Conservation (phyloP, 2,113 vertebrate species). For the Cichladusa arquata region DNA sequence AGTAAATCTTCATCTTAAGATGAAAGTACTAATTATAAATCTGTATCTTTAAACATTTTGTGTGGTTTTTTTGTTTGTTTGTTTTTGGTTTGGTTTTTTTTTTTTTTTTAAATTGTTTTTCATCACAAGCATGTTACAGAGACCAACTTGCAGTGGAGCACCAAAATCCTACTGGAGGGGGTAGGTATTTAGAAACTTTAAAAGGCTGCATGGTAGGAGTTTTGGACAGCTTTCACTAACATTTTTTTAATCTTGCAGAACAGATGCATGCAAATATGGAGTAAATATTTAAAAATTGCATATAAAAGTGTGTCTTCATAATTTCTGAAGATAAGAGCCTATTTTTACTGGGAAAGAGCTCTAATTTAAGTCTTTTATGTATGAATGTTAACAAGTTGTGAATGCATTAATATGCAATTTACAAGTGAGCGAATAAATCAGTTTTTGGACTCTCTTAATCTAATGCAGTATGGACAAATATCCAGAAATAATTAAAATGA, state of each 20-base stretch:
- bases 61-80: too few species aligned
- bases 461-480: constrained; percentile 58
- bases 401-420: constrained; percentile 28
- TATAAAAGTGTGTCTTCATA: not conserved
- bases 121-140: not conserved
- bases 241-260: not conserved
- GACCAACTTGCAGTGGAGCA: not conserved
- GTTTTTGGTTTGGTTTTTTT: too few species aligned
- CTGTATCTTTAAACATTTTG: not conserved
- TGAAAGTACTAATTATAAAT: not conserved
- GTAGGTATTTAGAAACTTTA: not conserved
- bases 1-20: not conserved
- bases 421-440: constrained; percentile 44
- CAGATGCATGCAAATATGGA: not conserved
- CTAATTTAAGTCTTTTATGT: not conserved
- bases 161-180: not conserved
- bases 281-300: not conserved
- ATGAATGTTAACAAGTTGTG: not conserved
- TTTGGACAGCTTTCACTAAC: not conserved
- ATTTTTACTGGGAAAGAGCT: not conserved
- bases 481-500: constrained; percentile 52
- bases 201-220: not conserved
- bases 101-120: not conserved
- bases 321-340: not conserved
- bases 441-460: constrained; percentile 44